phyloP scores from a whole-genome alignment of 2,797 vertebrate genomes.

The Clarias laeviceps region DNA sequence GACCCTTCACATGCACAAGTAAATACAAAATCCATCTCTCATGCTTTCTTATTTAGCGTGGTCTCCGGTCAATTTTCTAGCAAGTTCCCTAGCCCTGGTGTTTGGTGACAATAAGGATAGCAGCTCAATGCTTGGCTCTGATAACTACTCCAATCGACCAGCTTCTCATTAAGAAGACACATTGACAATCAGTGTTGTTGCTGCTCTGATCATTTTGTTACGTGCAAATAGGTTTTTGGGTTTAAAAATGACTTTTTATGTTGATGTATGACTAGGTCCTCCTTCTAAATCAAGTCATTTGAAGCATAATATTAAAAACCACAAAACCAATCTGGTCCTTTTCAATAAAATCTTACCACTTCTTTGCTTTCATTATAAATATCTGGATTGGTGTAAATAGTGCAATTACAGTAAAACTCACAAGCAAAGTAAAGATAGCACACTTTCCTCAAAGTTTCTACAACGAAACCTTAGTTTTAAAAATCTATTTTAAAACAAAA shows the following conservation, averaged over 20 bases:
- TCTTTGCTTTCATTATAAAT: neutral
- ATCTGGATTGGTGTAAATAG: neutral
- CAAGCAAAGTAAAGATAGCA: neutral
- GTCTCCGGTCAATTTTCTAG: slow-evolving; percentile 34
- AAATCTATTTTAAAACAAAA: neutral
- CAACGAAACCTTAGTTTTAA: too few species aligned
- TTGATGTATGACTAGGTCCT: slow-evolving; percentile 8
- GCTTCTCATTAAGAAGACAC: slow-evolving; percentile 57
- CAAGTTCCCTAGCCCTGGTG: slow-evolving; percentile 33
- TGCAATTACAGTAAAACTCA: neutral
- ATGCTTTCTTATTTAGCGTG: slow-evolving; percentile 35
- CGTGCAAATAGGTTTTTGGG: slow-evolving; percentile 25
- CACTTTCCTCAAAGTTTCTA: neutral
- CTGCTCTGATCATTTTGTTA: slow-evolving; percentile 51
- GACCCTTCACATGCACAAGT: slow-evolving; percentile 10
- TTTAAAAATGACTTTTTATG: slow-evolving; percentile 2
- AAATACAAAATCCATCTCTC: slow-evolving; percentile 45
- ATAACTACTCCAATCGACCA: slow-evolving; percentile 55
- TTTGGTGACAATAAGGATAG: slow-evolving; percentile 53
- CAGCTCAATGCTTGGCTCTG: slow-evolving; percentile 53
- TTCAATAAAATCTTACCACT: neutral
- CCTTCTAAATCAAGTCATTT: neutral
- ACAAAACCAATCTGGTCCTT: neutral
- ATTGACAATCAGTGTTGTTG: slow-evolving; percentile 54
- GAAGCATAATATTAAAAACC: slow-evolving; percentile 8